Evolutionary conservation across 2,888 invertebrate species (phyloP), one percentile per base, ranked within the genome.

Genomic region (Nephrotoma appendiculata): DNA sequence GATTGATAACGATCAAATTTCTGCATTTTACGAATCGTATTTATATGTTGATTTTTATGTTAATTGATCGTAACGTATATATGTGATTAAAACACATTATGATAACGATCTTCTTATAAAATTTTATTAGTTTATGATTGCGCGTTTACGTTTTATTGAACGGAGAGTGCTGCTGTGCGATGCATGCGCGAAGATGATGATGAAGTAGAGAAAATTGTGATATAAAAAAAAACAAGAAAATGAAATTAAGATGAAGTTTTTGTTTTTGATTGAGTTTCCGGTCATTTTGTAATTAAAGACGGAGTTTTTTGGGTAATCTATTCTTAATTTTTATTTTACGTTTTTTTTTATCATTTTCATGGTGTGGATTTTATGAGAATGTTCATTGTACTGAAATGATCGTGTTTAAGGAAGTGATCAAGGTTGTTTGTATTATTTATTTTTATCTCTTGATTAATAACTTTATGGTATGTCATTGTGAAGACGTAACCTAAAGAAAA

Each of bases 281-380:
- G 84, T 84, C 84, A 84, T 84, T 84, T 84, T 84, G 42, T 84
- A 84, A 84, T 84, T 84, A 84, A 84, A 84, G 84, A 84, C 41
- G 84, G 5, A 15, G 41, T 84, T 84, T 84, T 84, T 84, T 84
- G 31, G 71, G 31, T 71, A 71, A 71, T 71, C 71, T 71, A 71
- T 71, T 71, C 71, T 71, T 71, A 71, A 71, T 71, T 71, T 71
- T 71, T 71, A 71, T 71, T 71, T 71, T 71, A 71, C 71, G 71
- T 71, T 15, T 57, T 57, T 71, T 71, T 71, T 71, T 71, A 71
- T 71, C 71, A 71, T 71, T 31, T 6, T 71, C 19, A 71, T 71
- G 71, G 71, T 71, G 71, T 71, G 71, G 71, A 71, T 71, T 71
- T 71, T 71, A 71, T 71, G 31, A 71, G 71, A 71, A 71, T 71